Percentiles rank a stretch among this genome's conserved stretches.
Evolutionary conservation across 2,113 vertebrate genomes (phyloP).

Genomic region (Clarias macrocephalus): DNA sequence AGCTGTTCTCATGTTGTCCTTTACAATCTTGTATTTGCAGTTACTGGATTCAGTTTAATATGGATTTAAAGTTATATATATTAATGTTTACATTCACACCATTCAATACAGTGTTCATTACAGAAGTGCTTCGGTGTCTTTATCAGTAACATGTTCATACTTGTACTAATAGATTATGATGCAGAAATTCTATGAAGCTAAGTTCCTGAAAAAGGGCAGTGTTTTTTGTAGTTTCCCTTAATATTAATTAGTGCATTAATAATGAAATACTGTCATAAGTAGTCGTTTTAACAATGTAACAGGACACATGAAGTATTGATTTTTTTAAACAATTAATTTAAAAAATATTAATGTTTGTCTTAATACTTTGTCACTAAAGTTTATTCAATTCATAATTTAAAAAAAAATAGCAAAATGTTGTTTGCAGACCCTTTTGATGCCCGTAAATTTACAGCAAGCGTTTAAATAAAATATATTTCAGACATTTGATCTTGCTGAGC

Average conservation of each 20-base stretch:
- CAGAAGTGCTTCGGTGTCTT: neutral
- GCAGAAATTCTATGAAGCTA: neutral
- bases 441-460: neutral
- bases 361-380: neutral
- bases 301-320: neutral
- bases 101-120: neutral
- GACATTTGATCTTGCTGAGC: neutral
- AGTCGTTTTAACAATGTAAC: neutral
- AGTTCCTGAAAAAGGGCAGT: neutral
- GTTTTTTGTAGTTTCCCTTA: neutral
- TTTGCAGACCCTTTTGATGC: neutral
- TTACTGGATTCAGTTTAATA: neutral
- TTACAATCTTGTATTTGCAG: neutral
- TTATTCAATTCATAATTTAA: neutral
- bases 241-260: neutral
- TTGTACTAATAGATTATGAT: neutral
- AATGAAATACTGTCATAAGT: neutral
- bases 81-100: neutral
- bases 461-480: neutral
- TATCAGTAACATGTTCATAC: neutral
- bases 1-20: constrained; percentile 25
- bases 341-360: neutral
- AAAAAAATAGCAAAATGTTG: neutral
- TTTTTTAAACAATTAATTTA: neutral
- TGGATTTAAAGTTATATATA: neutral